Base-by-base conservation (phyloP, 2,797 vertebrate genomes). In the Trachurus trachurus region DNA sequence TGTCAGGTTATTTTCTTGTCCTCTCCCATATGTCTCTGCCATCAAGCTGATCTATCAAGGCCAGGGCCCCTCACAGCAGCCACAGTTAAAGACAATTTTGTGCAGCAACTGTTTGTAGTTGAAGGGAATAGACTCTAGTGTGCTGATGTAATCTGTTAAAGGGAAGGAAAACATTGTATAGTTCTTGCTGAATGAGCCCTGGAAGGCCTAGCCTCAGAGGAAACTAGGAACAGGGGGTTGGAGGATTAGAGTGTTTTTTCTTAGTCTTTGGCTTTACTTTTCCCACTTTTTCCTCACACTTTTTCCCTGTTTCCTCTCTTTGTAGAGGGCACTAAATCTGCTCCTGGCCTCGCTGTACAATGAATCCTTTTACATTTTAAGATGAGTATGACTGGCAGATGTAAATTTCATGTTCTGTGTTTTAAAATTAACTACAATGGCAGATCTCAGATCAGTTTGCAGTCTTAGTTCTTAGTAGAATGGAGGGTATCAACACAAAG, bases 91-190 rank as follows among this genome's bases (percentile, higher is more conserved):
- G 68, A 86, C 73, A 75, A 80, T 85, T 89, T 82, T 87, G 72
- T 83, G 76, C 74, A 78, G 62, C 66, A 87, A 86, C 58, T 80
- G 73, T 90, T 83, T 86, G 82, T 70, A 87, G 82, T 74, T 78
- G 66, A 65, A 75, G 66, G 71, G 75, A 82, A 80, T 66, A 59
- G 70, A 75, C 88, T 76, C 66, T 59, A 65, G 73, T 86, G 84
- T 74, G 86, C 87, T 94, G 91, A 92, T 92, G 92, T 93, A 90
- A 93, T 93, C 87, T 92, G 81, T 88, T 86, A 86, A 89, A 80
- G 76, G 86, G 85, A 90, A 92, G 85, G 75, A 90, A 92, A 93
- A 91, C 88, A 90, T 80, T 88, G 86, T 91, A 68, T 83, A 81
- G 87, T 76, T 89, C 87, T 84, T 86, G 71, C 82, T 92, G 93